A percentile compares a stretch with the other conserved stretches of the same genome.
Evolutionary conservation across 2,113 vertebrate genomes (phyloP).

Genomic region (Catagonus wagneri): DNA sequence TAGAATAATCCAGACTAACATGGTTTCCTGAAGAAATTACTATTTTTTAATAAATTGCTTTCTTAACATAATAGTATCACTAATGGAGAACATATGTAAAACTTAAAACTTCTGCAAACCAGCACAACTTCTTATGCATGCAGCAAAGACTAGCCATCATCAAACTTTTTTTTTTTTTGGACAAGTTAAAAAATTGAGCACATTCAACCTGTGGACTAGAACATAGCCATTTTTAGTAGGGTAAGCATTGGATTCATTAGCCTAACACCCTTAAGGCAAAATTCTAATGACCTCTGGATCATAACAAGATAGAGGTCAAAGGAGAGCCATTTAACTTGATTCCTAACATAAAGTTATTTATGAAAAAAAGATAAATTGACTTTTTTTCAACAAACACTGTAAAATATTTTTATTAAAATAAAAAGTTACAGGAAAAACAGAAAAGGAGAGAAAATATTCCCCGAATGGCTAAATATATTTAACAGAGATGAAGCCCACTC

Average conservation of each 20-base stretch:
- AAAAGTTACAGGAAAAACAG: slow-evolving; percentile 77
- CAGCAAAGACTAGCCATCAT: slow-evolving; percentile 62
- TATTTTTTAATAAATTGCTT: slow-evolving; percentile 65
- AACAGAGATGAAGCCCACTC: slow-evolving; percentile 70
- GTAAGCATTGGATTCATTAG: slow-evolving; percentile 79
- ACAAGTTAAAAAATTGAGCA: slow-evolving; percentile 76
- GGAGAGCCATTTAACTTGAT: slow-evolving; percentile 82
- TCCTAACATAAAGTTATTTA: slow-evolving; percentile 77
- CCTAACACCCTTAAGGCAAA: slow-evolving; percentile 79
- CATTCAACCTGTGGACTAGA: slow-evolving; percentile 58
- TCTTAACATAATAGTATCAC: slow-evolving; percentile 66
- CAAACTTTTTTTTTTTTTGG: slow-evolving; percentile 62
- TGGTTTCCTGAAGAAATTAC: slow-evolving; percentile 65
- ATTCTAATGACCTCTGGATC: slow-evolving; percentile 72
- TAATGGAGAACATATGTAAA: slow-evolving; percentile 79
- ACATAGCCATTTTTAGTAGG: slow-evolving; percentile 72
- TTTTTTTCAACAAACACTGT: slow-evolving; percentile 79
- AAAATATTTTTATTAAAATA: slow-evolving; percentile 79
- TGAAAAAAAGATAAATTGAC: neutral
- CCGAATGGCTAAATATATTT: slow-evolving; percentile 64
- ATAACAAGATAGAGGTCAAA: slow-evolving; percentile 82
- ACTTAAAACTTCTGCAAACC: slow-evolving; percentile 57
- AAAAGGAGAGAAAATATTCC: slow-evolving; percentile 68
- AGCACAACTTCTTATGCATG: slow-evolving; percentile 13
- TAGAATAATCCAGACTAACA: slow-evolving; percentile 50